Conservation (phyloP, 2,888 invertebrate genomes). For the Xestobium rufovillosum region DNA sequence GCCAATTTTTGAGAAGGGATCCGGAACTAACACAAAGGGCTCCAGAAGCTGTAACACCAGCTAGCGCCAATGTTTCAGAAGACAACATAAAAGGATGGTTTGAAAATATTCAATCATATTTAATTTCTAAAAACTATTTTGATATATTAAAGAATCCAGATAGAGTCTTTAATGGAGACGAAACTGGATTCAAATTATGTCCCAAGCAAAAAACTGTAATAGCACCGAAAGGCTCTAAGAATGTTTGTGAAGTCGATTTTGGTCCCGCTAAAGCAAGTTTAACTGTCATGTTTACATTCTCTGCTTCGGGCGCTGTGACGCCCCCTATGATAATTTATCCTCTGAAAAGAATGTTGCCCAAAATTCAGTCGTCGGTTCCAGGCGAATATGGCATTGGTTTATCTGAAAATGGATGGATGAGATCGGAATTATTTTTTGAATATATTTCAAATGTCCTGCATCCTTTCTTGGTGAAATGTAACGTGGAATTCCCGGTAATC, state of each 20-base stretch:
- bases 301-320: conserved; percentile 28
- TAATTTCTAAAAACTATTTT: too few relatives aligned
- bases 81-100: too few relatives aligned
- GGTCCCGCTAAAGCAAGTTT: conserved; percentile 30
- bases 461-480: conserved; percentile 37
- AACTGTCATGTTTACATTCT: conserved; percentile 35
- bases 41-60: too few relatives aligned
- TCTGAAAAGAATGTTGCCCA: conserved; percentile 31
- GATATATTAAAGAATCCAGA: too few relatives aligned
- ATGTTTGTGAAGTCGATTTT: conserved; percentile 31
- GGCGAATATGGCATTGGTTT: conserved; percentile 36
- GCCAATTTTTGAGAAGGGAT: too few relatives aligned
- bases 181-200: conserved; percentile 32
- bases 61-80: too few relatives aligned
- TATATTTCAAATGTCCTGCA: too few relatives aligned
- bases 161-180: conserved; percentile 33
- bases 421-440: too few relatives aligned
- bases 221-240: conserved; percentile 20
- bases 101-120: too few relatives aligned
- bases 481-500: too few relatives aligned
- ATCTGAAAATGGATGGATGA: conserved; percentile 40
- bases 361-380: conserved; percentile 33
- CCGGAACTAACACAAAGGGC: too few relatives aligned
- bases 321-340: conserved; percentile 36
- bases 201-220: conserved; percentile 29